These are phyloP conservation scores for Anarrhichthys ocellatus DNA, from an alignment of 2,113 vertebrate species.

Conservation along the genomic window DNA sequence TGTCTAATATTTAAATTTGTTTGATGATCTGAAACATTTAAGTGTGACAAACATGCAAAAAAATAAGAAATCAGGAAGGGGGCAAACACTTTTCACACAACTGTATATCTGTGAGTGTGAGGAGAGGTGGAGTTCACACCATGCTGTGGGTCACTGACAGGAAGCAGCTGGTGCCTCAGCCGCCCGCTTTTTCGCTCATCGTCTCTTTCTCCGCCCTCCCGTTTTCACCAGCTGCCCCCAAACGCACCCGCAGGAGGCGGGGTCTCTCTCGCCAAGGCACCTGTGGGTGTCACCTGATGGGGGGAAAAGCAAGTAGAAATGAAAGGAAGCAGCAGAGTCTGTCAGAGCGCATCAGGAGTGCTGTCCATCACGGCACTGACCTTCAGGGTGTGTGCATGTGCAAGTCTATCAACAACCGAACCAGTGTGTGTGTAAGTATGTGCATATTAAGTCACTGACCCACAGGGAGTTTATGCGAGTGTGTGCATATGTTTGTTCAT, in stretches of 20 bases:
- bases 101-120: conserved; percentile 31
- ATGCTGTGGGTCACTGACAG: conserved; percentile 56
- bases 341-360: conserved; percentile 84
- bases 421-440: conserved; percentile 66
- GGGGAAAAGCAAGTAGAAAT: conserved; percentile 82
- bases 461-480: conserved; percentile 74
- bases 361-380: conserved; percentile 79
- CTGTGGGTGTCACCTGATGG: conserved; percentile 85
- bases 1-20: no score
- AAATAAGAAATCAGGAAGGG: no score
- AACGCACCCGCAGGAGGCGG: conserved; percentile 65
- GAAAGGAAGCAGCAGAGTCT: conserved; percentile 87
- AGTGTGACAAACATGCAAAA: no score
- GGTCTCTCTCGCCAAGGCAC: conserved; percentile 77
- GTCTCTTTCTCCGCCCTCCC: conserved; percentile 43
- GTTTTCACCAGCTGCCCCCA: conserved; percentile 52
- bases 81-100: no score
- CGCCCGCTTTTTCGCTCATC: conserved; percentile 38
- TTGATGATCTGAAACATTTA: no score
- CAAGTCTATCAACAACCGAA: conserved; percentile 60
- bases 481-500: conserved; percentile 79
- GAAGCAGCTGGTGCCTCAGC: conserved; percentile 76
- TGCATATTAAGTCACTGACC: conserved; percentile 80
- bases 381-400: conserved; percentile 76
- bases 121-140: conserved; percentile 50